Conservation (phyloP, 2,888 invertebrate species). For the Laothoe populi region DNA sequence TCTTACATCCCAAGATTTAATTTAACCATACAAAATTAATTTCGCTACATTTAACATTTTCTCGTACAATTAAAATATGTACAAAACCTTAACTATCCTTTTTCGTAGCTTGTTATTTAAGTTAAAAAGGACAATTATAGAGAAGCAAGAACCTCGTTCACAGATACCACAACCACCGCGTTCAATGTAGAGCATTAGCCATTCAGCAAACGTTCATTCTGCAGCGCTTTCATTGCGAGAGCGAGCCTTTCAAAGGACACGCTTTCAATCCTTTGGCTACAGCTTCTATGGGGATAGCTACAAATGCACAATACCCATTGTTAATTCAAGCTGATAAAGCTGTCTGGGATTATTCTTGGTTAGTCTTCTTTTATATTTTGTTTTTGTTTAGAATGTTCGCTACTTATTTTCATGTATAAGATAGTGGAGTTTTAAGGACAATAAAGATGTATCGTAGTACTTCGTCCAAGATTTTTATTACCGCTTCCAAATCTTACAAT, state of each 20-base stretch:
- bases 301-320: slow-evolving; percentile 40
- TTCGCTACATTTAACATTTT: too few relatives aligned
- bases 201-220: slow-evolving; percentile 55
- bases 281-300: slow-evolving; percentile 29
- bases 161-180: slow-evolving; percentile 32
- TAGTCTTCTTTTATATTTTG: slow-evolving; percentile 37
- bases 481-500: too few relatives aligned
- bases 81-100: background rate
- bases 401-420: background rate
- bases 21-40: too few relatives aligned
- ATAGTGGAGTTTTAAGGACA: too few relatives aligned
- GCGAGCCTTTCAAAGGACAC: slow-evolving; percentile 54
- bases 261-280: slow-evolving; percentile 44
- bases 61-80: background rate
- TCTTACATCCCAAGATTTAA: too few relatives aligned
- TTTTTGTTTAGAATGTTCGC: slow-evolving; percentile 6
- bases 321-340: slow-evolving; percentile 26
- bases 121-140: background rate
- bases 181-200: slow-evolving; percentile 56
- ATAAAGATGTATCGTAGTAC: too few relatives aligned
- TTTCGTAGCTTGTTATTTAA: background rate
- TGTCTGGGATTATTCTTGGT: slow-evolving; percentile 29
- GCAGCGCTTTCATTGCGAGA: slow-evolving; percentile 51
- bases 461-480: too few relatives aligned
- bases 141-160: background rate